Evolutionary conservation across 2,888 invertebrate species (phyloP).

Genomic region (Ormyrus thymus): DNA sequence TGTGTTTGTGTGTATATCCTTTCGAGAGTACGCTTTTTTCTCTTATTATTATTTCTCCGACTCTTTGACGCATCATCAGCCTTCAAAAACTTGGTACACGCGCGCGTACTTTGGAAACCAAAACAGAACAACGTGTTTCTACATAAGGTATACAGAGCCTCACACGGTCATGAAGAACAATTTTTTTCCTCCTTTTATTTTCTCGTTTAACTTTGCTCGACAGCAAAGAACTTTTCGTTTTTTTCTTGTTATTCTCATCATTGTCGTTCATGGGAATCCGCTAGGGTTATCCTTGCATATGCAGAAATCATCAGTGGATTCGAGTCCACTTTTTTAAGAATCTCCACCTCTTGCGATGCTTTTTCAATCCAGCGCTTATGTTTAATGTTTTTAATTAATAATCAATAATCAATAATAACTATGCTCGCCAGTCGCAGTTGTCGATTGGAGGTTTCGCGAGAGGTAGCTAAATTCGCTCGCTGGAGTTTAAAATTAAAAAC

Average conservation of each 20-base stretch:
- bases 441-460: conserved; percentile 51
- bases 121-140: conserved; percentile 54
- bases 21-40: conserved; percentile 40
- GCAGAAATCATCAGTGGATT: conserved; percentile 15
- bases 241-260: conserved; percentile 17
- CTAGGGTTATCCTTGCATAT: conserved; percentile 24
- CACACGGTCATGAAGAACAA: conserved; percentile 55
- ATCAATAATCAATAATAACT: conserved; percentile 65
- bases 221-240: conserved; percentile 1
- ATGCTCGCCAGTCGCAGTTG: conserved; percentile 56
- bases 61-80: not conserved
- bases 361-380: conserved; percentile 49
- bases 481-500: conserved; percentile 12
- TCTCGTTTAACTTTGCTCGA: conserved; percentile 41
- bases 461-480: conserved; percentile 48
- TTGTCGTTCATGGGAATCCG: conserved; percentile 34
- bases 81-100: conserved; percentile 39
- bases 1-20: conserved; percentile 50
- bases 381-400: conserved; percentile 60
- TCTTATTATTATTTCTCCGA: conserved; percentile 28
- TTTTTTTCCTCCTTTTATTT: conserved; percentile 49
- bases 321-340: conserved; percentile 37
- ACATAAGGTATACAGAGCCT: conserved; percentile 55
- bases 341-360: conserved; percentile 43
- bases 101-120: conserved; percentile 47